Base-by-base conservation (phyloP, 1,140 invertebrate species). In the Cotesia typhae region DNA sequence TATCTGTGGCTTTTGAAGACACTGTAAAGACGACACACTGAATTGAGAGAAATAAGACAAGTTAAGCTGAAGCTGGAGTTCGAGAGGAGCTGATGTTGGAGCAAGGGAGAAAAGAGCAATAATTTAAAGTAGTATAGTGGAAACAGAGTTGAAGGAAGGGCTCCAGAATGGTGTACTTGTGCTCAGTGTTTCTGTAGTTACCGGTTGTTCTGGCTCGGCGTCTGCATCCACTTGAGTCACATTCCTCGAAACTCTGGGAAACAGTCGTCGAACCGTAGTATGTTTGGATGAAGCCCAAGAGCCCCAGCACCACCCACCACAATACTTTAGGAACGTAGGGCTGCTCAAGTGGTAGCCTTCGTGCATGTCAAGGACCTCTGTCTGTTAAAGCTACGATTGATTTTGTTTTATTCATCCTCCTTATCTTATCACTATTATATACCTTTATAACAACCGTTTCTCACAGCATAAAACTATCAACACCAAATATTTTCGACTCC, bases 281-380 rank as follows among this genome's bases (percentile, higher is more conserved):
- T 70, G 59, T 70, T 70, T 70, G 68, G 68, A 70, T 41, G 59
- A 61, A 63, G 7, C 68, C 68, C 68, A 70, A 70, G 38, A 61
- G 61, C n/a, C 37, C 9, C 9, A 14, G 12, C 12, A 14, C 10
- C 36, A 28, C 9, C 3, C 35, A 28, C 9, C 7, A 17, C 28
- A 61, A 47, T 57, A 38, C 55, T 70, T 47, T 47, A 7, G 6
- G 41, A 47, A 47, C 41, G 41, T 47, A 47, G 67, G 57, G 67
- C 61, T 70, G 38, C 63, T 70, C 60, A 47, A 64, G 68, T 52
- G 60, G 68, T 17, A 60, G 63, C 52, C 52, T 51, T 70, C 59
- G 68, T 51, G 17, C 60, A 70, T 64, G 68, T 70, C 68, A 64
- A 70, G 68, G 47, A 64, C 41, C n/a, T 64, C 17, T 10, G 37